Conservation (phyloP, 2,888 invertebrate species). For the Diplolepis rosae region DNA sequence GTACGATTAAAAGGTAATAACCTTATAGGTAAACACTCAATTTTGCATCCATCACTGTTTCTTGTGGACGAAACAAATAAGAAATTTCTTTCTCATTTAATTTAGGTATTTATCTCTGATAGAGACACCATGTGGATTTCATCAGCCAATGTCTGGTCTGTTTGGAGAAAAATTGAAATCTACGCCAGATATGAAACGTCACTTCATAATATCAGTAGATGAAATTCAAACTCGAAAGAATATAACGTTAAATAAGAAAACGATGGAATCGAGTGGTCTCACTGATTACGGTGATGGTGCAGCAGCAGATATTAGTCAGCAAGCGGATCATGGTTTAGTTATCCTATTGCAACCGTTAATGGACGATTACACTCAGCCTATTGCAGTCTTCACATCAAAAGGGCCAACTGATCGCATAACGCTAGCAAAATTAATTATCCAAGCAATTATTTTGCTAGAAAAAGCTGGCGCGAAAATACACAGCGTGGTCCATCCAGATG, state of each 20-base stretch:
- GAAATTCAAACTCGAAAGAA: constrained; percentile 44
- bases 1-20: constrained; percentile 17
- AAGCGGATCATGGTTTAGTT: constrained; percentile 46
- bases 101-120: constrained; percentile 20
- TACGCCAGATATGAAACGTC: constrained; percentile 4
- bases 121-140: constrained; percentile 79
- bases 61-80: background rate
- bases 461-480: constrained; percentile 43
- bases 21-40: background rate
- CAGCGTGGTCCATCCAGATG: constrained; percentile 36
- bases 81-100: background rate
- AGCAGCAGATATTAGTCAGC: constrained; percentile 25
- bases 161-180: constrained; percentile 78
- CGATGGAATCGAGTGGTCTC: constrained; percentile 82
- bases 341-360: constrained; percentile 48
- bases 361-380: constrained; percentile 46
- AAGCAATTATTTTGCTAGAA: constrained; percentile 40
- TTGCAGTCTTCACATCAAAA: constrained; percentile 48
- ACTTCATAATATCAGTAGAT: constrained; percentile 15
- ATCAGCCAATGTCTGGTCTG: constrained; percentile 84
- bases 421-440: constrained; percentile 38
- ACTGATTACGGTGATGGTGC: constrained; percentile 72
- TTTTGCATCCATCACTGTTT: background rate
- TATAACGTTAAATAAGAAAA: constrained; percentile 93
- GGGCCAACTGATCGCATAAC: constrained; percentile 38